Percentiles rank a stretch among this genome's conserved stretches.
Evolutionary conservation across 2,797 vertebrate genomes (phyloP).

Genomic region (Falco berigora): DNA sequence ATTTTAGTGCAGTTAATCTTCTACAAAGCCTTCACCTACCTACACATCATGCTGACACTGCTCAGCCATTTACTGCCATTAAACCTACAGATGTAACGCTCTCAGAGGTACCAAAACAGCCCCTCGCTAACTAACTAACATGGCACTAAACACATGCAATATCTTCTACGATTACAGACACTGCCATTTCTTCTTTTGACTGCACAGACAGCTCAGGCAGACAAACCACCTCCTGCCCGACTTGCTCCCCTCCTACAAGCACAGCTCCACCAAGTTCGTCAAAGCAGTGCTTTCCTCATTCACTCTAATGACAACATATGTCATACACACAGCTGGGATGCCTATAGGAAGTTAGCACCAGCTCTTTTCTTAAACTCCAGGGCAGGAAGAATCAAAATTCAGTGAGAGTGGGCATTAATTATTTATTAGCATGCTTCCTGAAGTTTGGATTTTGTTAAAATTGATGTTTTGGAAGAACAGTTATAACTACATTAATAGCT

Average conservation of each 20-base stretch:
- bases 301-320: rapidly evolving
- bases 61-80: neutral
- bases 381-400: neutral
- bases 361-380: neutral
- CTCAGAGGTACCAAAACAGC: neutral
- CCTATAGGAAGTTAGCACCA: neutral
- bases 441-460: neutral
- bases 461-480: neutral
- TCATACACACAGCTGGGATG: neutral
- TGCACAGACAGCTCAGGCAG: neutral
- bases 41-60: neutral
- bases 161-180: rapidly evolving
- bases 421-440: neutral
- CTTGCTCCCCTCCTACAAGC: neutral
- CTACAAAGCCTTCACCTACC: neutral
- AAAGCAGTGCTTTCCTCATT: neutral
- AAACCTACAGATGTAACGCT: neutral
- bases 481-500: neutral
- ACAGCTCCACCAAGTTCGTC: neutral
- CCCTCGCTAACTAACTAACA: neutral
- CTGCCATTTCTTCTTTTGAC: neutral
- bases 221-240: neutral
- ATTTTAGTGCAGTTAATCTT: neutral
- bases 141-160: neutral
- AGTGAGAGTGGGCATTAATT: neutral